Percentiles rank a stretch among this genome's conserved stretches.
Conservation (phyloP, 2,113 vertebrate species). For the Macroglossus sobrinus region DNA sequence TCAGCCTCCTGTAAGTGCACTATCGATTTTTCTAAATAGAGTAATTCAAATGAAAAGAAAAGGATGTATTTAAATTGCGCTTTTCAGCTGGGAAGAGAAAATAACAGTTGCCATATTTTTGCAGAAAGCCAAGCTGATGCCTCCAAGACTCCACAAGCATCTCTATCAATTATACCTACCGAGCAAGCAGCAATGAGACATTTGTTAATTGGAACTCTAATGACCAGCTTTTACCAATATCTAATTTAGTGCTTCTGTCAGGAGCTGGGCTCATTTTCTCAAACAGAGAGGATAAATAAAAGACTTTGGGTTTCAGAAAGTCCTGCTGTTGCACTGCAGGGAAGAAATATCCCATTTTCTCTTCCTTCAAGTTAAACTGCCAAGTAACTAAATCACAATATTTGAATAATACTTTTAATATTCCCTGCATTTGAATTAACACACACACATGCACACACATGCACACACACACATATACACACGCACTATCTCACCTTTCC, state of each 20-base stretch:
- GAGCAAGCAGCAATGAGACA: neutral
- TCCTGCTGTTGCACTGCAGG: neutral
- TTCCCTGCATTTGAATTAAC: neutral
- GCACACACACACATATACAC: neutral
- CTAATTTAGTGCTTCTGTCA: slow-evolving; percentile 64
- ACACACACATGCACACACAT: no score
- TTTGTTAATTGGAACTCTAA: neutral
- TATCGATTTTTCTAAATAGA: slow-evolving; percentile 69
- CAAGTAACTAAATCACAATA: neutral
- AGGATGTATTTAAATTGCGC: slow-evolving; percentile 73
- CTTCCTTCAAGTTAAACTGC: slow-evolving; percentile 22
- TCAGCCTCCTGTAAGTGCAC: slow-evolving; percentile 53
- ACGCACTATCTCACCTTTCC: neutral
- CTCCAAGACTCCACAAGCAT: neutral
- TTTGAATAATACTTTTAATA: neutral
- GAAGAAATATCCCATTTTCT: neutral
- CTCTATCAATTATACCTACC: slow-evolving; percentile 53
- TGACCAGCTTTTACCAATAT: slow-evolving; percentile 37
- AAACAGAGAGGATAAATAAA: slow-evolving; percentile 8
- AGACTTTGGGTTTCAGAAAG: neutral
- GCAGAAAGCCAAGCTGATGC: slow-evolving; percentile 49
- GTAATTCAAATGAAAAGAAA: slow-evolving; percentile 72
- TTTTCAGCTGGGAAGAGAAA: slow-evolving; percentile 66
- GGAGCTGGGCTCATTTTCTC: slow-evolving; percentile 31
- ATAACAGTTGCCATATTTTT: slow-evolving; percentile 67